Evolutionary conservation across 2,888 invertebrate genomes (phyloP).

Genomic region (Sinhomidia bicolor): DNA sequence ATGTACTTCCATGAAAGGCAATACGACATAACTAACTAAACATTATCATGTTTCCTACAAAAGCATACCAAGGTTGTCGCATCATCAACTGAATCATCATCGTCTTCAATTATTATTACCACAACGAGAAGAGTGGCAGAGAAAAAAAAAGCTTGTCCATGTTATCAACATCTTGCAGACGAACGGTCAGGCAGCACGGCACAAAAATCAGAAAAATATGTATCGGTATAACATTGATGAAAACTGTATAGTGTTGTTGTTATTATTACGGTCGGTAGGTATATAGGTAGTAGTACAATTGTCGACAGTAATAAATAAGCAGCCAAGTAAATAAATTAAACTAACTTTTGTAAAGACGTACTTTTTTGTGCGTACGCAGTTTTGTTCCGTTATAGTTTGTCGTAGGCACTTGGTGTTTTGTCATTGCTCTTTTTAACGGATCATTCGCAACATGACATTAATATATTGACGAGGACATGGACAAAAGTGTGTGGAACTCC

Average conservation of each 20-base stretch:
- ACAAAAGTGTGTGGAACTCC: slow-evolving; percentile 3
- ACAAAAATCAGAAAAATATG: not conserved
- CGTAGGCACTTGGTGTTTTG: not conserved
- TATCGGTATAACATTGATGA: slow-evolving; percentile 31
- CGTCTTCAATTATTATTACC: slow-evolving; percentile 6
- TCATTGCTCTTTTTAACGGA: slow-evolving; percentile 10
- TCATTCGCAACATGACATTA: not conserved
- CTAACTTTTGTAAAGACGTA: not conserved
- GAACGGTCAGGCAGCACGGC: not conserved
- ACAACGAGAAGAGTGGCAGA: not conserved
- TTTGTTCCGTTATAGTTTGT: not conserved
- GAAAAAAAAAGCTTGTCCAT: not conserved
- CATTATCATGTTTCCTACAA: slow-evolving; percentile 69
- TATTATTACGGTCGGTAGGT: too few species aligned
- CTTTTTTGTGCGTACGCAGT: not conserved
- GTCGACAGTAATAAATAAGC: slow-evolving; percentile 22
- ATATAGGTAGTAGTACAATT: not conserved
- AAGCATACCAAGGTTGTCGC: slow-evolving; percentile 65
- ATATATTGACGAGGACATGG: slow-evolving; percentile 62
- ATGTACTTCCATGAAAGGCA: slow-evolving; percentile 71
- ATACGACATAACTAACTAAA: slow-evolving; percentile 58
- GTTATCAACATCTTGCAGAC: not conserved
- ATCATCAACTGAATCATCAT: slow-evolving; percentile 47
- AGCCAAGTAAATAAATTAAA: slow-evolving; percentile 19
- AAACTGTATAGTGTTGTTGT: slow-evolving; percentile 29